Evolutionary conservation across 2,797 vertebrate species (phyloP).

Genomic region (Fundulus diaphanus): DNA sequence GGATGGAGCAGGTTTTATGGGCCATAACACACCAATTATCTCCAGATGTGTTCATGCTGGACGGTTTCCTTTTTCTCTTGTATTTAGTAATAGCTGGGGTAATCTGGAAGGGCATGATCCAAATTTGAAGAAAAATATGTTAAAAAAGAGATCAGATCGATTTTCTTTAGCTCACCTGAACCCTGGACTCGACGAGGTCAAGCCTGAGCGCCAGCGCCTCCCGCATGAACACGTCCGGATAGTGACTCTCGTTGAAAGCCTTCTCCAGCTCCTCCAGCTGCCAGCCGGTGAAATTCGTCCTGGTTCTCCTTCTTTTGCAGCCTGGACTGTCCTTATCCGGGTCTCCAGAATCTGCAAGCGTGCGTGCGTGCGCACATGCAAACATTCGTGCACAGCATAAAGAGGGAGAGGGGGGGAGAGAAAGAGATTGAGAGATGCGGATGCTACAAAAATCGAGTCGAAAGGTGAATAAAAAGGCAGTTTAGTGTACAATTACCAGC

Average conservation of each 20-base stretch:
- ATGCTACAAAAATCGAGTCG: constrained; percentile 1
- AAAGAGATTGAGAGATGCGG: constrained; percentile 1
- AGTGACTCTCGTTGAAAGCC: constrained; percentile 98
- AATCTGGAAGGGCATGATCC: too few relatives aligned
- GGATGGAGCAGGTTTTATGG: constrained; percentile 22
- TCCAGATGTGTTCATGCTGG: not conserved
- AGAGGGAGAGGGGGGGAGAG: not conserved
- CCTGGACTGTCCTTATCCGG: constrained; percentile 96
- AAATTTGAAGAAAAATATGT: not conserved
- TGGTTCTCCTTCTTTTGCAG: constrained; percentile 94
- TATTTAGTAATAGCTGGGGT: not conserved
- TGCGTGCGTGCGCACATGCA: constrained; percentile 11
- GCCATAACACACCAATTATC: constrained; percentile 15
- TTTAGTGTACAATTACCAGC: constrained; percentile 9
- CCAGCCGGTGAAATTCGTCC: constrained; percentile 99
- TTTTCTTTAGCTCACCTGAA: constrained; percentile 88
- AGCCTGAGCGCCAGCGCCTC: constrained; percentile 96
- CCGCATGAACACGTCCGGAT: constrained; percentile 98
- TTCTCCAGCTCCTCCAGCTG: constrained; percentile 98
- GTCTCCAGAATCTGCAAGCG: constrained; percentile 86
- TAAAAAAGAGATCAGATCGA: not conserved
- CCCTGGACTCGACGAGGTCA: constrained; percentile 96
- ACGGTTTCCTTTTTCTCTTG: not conserved
- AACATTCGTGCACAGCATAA: not conserved
- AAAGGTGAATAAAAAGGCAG: constrained; percentile 14